Evolutionary conservation across 2,113 vertebrate genomes (phyloP).

Genomic region (Xiphophorus hellerii): DNA sequence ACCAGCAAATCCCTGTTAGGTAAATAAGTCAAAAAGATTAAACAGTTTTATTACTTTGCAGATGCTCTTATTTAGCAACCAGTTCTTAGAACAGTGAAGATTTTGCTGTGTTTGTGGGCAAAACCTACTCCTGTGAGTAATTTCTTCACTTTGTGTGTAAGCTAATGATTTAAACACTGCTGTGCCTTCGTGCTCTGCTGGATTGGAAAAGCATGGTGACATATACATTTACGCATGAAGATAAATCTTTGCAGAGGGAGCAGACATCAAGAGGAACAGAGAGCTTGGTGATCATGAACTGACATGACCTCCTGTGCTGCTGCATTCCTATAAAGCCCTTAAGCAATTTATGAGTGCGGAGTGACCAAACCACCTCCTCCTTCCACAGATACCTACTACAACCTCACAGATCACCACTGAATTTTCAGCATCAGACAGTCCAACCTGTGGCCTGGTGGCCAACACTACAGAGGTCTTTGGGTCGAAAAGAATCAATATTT

Average conservation of each 20-base stretch:
- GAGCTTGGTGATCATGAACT: slow-evolving; percentile 77
- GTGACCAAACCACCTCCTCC: slow-evolving; percentile 56
- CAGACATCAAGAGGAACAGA: slow-evolving; percentile 68
- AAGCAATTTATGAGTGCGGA: slow-evolving; percentile 70
- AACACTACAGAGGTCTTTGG: slow-evolving; percentile 8
- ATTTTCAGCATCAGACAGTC: slow-evolving; percentile 23
- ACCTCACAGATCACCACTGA: slow-evolving; percentile 25
- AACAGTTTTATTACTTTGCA: slow-evolving; percentile 5
- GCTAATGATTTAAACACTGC: slow-evolving; percentile 25
- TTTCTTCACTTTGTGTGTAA: slow-evolving; percentile 3
- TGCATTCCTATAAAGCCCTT: slow-evolving; percentile 65
- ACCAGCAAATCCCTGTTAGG: too few species aligned
- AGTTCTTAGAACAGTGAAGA: neutral
- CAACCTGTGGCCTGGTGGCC: slow-evolving; percentile 16
- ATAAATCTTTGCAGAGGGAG: slow-evolving; percentile 59
- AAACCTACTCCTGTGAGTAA: slow-evolving; percentile 26
- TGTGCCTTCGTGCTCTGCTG: slow-evolving; percentile 17
- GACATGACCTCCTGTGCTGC: slow-evolving; percentile 64
- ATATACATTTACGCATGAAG: slow-evolving; percentile 45
- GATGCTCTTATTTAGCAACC: neutral
- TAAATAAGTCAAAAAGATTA: neutral
- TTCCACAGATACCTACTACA: slow-evolving; percentile 38
- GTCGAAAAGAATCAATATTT: slow-evolving; percentile 36
- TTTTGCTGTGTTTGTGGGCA: neutral
- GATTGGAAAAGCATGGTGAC: slow-evolving; percentile 23